Conservation (phyloP, 2,888 invertebrate species). For the Thymelicus acteon region DNA sequence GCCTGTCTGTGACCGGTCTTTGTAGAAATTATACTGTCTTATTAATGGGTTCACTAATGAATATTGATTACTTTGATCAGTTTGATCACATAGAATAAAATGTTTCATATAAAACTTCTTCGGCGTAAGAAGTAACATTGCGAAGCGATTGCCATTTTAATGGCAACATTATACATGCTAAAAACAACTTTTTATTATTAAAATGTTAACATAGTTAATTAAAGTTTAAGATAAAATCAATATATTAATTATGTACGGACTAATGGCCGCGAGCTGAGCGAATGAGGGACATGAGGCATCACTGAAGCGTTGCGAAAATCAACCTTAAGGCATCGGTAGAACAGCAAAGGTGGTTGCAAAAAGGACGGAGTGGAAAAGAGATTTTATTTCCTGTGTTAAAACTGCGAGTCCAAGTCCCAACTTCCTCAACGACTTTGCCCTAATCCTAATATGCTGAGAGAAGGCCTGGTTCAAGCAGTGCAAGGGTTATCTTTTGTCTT, state of each 20-base stretch:
- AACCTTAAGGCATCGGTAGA: too few species aligned
- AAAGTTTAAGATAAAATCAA: not conserved
- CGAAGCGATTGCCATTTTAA: not conserved
- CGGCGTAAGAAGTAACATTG: not conserved
- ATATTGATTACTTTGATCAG: slow-evolving; percentile 20
- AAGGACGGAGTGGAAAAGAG: too few species aligned
- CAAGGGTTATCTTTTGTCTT: too few species aligned
- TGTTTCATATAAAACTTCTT: slow-evolving; percentile 1
- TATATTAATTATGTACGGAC: not conserved
- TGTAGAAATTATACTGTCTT: slow-evolving; percentile 29
- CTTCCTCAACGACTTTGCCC: too few species aligned
- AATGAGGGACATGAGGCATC: too few species aligned
- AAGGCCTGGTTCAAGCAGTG: too few species aligned
- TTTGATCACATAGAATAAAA: slow-evolving; percentile 8
- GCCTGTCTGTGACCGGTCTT: slow-evolving; percentile 22
- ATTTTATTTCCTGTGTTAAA: too few species aligned
- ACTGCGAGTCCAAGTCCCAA: too few species aligned
- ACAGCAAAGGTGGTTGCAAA: too few species aligned
- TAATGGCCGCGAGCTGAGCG: too few species aligned
- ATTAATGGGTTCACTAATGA: slow-evolving; percentile 28
- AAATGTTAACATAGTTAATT: not conserved
- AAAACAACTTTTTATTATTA: not conserved
- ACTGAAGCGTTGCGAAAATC: too few species aligned
- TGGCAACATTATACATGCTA: not conserved
- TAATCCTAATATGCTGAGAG: too few species aligned